Evolutionary conservation across 2,888 invertebrate genomes (phyloP), one percentile per base, ranked within the genome.

Genomic region (Clivina fossor): DNA sequence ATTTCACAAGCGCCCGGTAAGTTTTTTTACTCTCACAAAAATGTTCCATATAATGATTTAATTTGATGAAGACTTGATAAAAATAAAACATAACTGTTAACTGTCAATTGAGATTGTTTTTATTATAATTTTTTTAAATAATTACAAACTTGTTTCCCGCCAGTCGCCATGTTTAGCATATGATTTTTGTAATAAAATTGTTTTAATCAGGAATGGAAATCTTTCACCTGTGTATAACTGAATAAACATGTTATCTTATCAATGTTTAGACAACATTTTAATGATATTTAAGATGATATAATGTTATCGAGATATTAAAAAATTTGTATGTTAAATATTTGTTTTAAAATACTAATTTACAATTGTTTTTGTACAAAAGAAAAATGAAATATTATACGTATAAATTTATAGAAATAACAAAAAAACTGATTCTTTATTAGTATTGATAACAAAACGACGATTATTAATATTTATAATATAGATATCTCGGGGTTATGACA

Each of bases 1-100:
- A 43, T 60, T 15, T 61, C 62, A 46, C 55, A 49, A 28, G 53
- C 51, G 51, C 60, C 59, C 61, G 65, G 61, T 65, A 19, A 55
- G 58, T 50, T 46, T 37, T 35, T 46, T 40, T 19, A 30, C 4
- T n/a, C 4, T n/a, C 30, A 4, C 13, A 30, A 2, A 30, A 11
- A 30, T 22, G n/a, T 40, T 16, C 4, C 22, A 13, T 20, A n/a
- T 40, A 33, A 33, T 4, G 13, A 3, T 33, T 4, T 13, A 33
- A 9, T 37, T 15, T 18, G 18, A 37, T 37, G n/a, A n/a, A n/a
- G n/a, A n/a, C n/a, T n/a, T n/a, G n/a, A n/a, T n/a, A n/a, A n/a
- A n/a, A n/a, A n/a, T n/a, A n/a, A n/a, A n/a, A n/a, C n/a, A n/a
- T n/a, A n/a, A n/a, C n/a, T n/a, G n/a, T n/a, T n/a, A n/a, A n/a